phyloP scores from a whole-genome alignment of 2,797 vertebrate species.

The Momotus momota region DNA sequence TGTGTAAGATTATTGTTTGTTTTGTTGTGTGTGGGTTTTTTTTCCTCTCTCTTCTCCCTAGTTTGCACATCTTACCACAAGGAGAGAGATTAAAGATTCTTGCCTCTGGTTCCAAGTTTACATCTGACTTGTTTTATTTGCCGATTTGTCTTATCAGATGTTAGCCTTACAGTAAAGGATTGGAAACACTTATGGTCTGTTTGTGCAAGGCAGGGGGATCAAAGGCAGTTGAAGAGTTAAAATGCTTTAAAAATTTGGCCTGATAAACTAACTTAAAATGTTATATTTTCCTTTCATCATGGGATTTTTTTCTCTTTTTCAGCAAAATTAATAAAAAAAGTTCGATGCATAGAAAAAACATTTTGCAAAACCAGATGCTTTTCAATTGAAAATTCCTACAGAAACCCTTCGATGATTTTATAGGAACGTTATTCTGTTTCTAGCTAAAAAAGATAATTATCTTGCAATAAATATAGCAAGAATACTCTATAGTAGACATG shows the following conservation, averaged over 20 bases:
- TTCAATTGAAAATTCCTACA: neutral
- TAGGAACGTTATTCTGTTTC: slow-evolving; percentile 4
- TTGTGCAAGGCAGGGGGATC: neutral
- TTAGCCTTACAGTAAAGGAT: neutral
- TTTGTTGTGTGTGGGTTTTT: no score
- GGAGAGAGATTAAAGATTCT: neutral
- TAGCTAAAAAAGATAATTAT: slow-evolving; percentile 34
- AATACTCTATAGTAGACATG: neutral
- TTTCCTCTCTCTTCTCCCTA: neutral
- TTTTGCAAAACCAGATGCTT: neutral
- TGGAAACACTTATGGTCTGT: neutral
- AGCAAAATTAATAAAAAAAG: neutral
- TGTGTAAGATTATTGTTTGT: neutral
- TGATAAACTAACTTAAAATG: neutral
- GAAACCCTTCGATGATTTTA: neutral
- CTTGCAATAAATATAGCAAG: slow-evolving; percentile 40
- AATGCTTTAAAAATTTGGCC: neutral
- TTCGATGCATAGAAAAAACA: neutral
- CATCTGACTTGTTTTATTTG: neutral
- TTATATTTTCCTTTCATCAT: neutral
- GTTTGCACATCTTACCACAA: neutral
- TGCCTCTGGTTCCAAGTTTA: neutral
- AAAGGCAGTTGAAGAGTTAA: neutral
- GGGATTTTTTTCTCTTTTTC: neutral
- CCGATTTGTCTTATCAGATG: neutral